Evolutionary conservation across 2,113 vertebrate genomes (phyloP).

Genomic region (Ceyx melanurus): DNA sequence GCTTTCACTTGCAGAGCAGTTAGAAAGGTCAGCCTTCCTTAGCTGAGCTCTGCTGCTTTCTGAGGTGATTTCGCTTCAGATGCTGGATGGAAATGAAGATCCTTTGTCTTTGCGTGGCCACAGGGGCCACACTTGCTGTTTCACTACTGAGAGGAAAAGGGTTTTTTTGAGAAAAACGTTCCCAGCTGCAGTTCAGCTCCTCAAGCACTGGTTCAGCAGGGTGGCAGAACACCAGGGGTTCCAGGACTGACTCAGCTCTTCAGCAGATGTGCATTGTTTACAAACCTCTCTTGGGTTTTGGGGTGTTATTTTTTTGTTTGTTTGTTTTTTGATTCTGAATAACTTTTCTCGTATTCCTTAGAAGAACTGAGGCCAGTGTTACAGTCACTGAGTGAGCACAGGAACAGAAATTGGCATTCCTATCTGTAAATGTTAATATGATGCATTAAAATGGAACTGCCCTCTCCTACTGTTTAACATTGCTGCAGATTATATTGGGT

Average conservation of each 20-base stretch:
- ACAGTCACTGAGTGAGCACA: neutral
- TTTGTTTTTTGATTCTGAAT: neutral
- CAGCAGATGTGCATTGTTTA: neutral
- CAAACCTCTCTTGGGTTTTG: neutral
- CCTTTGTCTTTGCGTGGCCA: neutral
- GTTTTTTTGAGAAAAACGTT: neutral
- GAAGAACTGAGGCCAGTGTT: neutral
- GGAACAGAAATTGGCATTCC: neutral
- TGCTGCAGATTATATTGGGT: neutral
- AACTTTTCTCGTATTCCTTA: neutral
- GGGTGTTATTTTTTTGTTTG: too few species aligned
- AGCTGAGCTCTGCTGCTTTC: neutral
- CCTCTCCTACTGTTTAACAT: neutral
- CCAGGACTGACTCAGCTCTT: neutral
- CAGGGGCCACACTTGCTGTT: neutral
- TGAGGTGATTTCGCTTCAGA: neutral
- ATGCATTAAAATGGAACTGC: neutral
- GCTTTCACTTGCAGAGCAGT: neutral
- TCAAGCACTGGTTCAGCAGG: neutral
- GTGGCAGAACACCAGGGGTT: neutral
- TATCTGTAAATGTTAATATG: neutral
- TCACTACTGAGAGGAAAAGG: neutral
- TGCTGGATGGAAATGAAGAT: neutral
- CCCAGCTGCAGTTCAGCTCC: neutral
- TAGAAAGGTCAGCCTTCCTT: neutral